Evolutionary conservation across 1,140 invertebrate species (phyloP).

Genomic region (Anagrus nilaparvatae): DNA sequence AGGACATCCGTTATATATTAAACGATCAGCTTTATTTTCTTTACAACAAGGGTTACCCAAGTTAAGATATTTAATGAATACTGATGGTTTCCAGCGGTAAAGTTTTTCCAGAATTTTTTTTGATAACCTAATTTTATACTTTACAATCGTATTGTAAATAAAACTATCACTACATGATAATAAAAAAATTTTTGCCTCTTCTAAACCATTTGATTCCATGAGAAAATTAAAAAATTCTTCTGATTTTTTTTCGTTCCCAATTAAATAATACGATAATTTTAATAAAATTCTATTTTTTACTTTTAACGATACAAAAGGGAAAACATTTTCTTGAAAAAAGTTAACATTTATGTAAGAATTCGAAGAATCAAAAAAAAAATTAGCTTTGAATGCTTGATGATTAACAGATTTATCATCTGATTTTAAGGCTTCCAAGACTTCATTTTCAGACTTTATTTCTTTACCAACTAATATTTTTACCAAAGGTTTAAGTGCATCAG

Average conservation of each 20-base stretch:
- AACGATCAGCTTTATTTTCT: not conserved
- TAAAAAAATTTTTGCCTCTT: constrained; percentile 19
- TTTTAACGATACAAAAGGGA: constrained; percentile 19
- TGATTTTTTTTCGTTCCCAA: constrained; percentile 10
- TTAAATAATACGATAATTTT: constrained; percentile 14
- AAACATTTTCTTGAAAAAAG: constrained; percentile 21
- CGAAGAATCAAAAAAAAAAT: constrained; percentile 22
- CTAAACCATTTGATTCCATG: constrained; percentile 9
- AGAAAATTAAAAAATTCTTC: constrained; percentile 20
- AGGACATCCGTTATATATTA: not conserved
- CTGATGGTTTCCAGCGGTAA: constrained; percentile 17
- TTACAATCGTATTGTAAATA: constrained; percentile 8
- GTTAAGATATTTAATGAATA: constrained; percentile 11
- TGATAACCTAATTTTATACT: constrained; percentile 11
- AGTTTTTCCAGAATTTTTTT: constrained; percentile 8
- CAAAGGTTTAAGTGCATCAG: constrained; percentile 16
- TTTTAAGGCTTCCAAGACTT: constrained; percentile 21
- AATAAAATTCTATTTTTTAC: constrained; percentile 23
- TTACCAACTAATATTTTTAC: constrained; percentile 19
- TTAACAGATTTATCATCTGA: constrained; percentile 21
- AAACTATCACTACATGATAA: constrained; percentile 21
- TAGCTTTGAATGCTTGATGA: constrained; percentile 21
- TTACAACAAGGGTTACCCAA: not conserved
- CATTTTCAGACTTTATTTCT: constrained; percentile 9
- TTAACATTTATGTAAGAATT: constrained; percentile 15